Percentiles rank a stretch among this genome's conserved stretches.
phyloP scores from a whole-genome alignment of 2,797 vertebrate genomes.

The Lithobates pipiens region DNA sequence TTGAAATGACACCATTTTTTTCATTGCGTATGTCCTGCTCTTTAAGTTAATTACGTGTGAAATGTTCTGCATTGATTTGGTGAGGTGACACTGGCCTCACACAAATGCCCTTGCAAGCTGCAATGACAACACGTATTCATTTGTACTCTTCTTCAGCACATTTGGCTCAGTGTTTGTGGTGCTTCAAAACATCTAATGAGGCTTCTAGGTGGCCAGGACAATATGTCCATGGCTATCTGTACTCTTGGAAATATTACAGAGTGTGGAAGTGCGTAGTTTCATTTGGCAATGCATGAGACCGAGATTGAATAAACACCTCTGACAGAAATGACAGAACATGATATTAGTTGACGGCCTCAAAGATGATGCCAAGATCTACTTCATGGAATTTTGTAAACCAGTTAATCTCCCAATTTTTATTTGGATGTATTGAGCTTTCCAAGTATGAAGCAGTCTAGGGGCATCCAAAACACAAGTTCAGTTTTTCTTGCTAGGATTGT shows the following conservation, averaged over 20 bases:
- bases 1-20: constrained; percentile 5
- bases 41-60: constrained; percentile 38
- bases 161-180: constrained; percentile 14
- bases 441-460: not conserved
- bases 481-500: constrained; percentile 5
- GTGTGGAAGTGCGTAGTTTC: constrained; percentile 22
- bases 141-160: constrained; percentile 22
- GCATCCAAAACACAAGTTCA: not conserved
- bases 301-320: constrained; percentile 17
- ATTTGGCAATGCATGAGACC: constrained; percentile 26
- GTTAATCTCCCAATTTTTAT: constrained; percentile 22
- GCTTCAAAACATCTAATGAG: constrained; percentile 44
- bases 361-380: not conserved
- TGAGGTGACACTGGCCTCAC: constrained; percentile 18
- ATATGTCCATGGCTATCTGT: constrained; percentile 27
- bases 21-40: constrained; percentile 10
- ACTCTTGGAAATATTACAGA: constrained; percentile 42
- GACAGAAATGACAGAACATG: constrained; percentile 38
- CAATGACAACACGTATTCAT: constrained; percentile 20
- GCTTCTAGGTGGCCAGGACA: constrained; percentile 51
- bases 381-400: constrained; percentile 31
- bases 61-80: constrained; percentile 18
- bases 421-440: not conserved
- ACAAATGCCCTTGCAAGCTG: constrained; percentile 26
- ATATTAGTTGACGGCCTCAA: constrained; percentile 8